Evolutionary conservation across 2,888 invertebrate genomes (phyloP).

Genomic region (Amblyjoppa fuscipennis): DNA sequence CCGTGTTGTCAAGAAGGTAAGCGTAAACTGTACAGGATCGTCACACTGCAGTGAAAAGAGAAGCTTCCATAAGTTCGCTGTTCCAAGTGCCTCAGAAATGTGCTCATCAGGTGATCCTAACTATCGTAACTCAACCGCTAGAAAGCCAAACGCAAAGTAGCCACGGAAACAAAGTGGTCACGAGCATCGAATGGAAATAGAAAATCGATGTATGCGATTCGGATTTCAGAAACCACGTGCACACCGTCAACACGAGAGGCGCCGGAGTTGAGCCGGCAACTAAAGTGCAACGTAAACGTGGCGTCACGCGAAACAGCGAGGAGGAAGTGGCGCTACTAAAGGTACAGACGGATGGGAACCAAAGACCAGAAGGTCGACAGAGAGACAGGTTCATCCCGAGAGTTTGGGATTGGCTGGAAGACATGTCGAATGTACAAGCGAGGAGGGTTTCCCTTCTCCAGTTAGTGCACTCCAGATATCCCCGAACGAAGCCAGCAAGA

Average conservation of each 20-base stretch:
- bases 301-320: neutral
- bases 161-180: neutral
- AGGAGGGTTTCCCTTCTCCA: neutral
- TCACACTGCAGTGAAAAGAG: neutral
- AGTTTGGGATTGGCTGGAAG: constrained; percentile 1
- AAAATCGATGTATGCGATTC: neutral
- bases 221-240: neutral
- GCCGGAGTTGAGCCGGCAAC: neutral
- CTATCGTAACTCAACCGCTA: constrained; percentile 29
- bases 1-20: constrained; percentile 8
- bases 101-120: neutral
- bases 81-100: neutral
- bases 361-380: constrained; percentile 33
- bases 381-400: constrained; percentile 1
- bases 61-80: neutral
- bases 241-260: neutral
- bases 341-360: constrained; percentile 10
- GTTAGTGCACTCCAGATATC: constrained; percentile 7
- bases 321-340: neutral
- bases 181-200: neutral
- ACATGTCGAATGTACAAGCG: neutral
- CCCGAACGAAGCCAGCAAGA: constrained; percentile 22
- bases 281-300: constrained; percentile 8
- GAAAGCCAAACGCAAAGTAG: constrained; percentile 1
- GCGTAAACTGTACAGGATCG: neutral